These are phyloP conservation scores for Zaprionus ornatus DNA, from an alignment of 1,140 invertebrate genomes.

Conservation along the genomic window DNA sequence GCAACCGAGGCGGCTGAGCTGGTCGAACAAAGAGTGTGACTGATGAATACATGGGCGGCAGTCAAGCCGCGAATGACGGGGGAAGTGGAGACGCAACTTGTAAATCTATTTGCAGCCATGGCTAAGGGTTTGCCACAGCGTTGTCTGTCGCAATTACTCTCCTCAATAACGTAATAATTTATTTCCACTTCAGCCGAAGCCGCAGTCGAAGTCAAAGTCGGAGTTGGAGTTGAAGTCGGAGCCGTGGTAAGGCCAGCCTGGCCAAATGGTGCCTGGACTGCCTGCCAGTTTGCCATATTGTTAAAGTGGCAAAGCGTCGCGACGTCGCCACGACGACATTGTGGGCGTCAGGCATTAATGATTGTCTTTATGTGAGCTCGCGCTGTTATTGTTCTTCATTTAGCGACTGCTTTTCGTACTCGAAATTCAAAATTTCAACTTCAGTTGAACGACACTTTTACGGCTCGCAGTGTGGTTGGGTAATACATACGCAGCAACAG, in stretches of 20 bases:
- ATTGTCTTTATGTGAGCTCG: slow-evolving; percentile 70
- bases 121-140: slow-evolving; percentile 55
- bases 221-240: slow-evolving; percentile 2
- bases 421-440: slow-evolving; percentile 61
- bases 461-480: slow-evolving; percentile 52
- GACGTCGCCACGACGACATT: slow-evolving; percentile 26
- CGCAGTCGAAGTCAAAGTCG: slow-evolving; percentile 17
- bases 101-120: slow-evolving; percentile 63
- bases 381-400: slow-evolving; percentile 70
- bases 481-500: slow-evolving; percentile 32
- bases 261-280: slow-evolving; percentile 14
- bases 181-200: slow-evolving; percentile 56
- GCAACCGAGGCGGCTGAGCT: slow-evolving; percentile 19
- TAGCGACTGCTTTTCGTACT: slow-evolving; percentile 41
- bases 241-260: not conserved
- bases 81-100: slow-evolving; percentile 22
- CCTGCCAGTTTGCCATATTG: slow-evolving; percentile 25
- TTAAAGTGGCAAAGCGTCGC: slow-evolving; percentile 26
- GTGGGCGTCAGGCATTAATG: slow-evolving; percentile 73
- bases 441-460: slow-evolving; percentile 69
- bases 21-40: slow-evolving; percentile 59
- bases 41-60: slow-evolving; percentile 62
- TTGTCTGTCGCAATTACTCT: slow-evolving; percentile 72
- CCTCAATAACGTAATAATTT: slow-evolving; percentile 69
- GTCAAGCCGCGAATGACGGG: slow-evolving; percentile 9